These are phyloP conservation scores for Lepetodrilus schrolli DNA, from an alignment of 2,888 invertebrate genomes.

Conservation along the genomic window DNA sequence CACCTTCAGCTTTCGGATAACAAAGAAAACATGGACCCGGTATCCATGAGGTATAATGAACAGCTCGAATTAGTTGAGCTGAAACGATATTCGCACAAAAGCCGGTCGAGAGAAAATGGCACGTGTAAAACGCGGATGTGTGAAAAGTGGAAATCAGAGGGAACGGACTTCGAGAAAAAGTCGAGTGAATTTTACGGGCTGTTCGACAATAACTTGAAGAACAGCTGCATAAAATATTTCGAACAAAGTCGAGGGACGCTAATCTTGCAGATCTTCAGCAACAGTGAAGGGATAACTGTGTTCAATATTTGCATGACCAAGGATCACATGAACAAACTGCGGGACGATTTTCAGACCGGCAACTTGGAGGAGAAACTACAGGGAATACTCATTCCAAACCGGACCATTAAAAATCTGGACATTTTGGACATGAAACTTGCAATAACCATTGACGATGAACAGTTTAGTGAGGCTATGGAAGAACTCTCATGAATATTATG, in stretches of 20 bases:
- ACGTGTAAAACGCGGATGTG: conserved; percentile 35
- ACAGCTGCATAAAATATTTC: conserved; percentile 68
- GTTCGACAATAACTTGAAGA: conserved; percentile 56
- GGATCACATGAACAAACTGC: conserved; percentile 59
- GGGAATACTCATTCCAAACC: conserved; percentile 42
- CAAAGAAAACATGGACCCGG: conserved; percentile 44
- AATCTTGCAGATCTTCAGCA: conserved; percentile 60
- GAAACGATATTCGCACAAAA: conserved; percentile 30
- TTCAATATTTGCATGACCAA: conserved; percentile 69
- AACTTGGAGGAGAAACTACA: conserved; percentile 57
- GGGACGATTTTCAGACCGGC: conserved; percentile 60
- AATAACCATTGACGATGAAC: conserved; percentile 59
- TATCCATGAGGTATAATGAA: conserved; percentile 47
- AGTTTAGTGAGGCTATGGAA: conserved; percentile 56
- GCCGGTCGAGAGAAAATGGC: conserved; percentile 4
- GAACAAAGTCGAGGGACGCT: conserved; percentile 72
- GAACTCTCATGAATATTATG: conserved; percentile 54
- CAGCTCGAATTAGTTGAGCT: conserved; percentile 39
- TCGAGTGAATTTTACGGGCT: conserved; percentile 49
- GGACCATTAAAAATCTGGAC: conserved; percentile 53
- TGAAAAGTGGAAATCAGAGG: conserved; percentile 49
- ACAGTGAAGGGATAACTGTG: conserved; percentile 60
- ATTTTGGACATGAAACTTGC: conserved; percentile 61
- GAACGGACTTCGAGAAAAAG: conserved; percentile 49
- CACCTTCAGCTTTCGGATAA: conserved; percentile 1